Evolutionary conservation across 1,140 invertebrate species (phyloP), one percentile per base, ranked within the genome.

Genomic region (Drosophila gunungcola): DNA sequence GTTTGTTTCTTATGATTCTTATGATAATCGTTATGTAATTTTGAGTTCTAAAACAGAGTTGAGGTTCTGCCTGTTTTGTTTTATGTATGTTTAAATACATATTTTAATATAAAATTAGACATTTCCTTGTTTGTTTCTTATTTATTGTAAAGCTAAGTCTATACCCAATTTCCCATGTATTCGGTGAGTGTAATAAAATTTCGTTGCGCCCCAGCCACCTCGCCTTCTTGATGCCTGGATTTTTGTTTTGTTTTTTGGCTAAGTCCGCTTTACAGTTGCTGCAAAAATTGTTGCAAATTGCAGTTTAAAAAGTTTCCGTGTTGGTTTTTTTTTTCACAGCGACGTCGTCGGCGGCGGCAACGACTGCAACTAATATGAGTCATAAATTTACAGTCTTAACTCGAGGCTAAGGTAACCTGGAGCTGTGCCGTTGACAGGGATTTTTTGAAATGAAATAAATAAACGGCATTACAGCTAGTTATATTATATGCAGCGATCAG

Each of bases 271-370:
- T 73, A 58, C 73, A 63, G 58, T 89, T 73, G 80, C 80, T 38
- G 61, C 62, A 67, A 73, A 89, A 88, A 89, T 80, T 74, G 84
- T 69, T 84, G 84, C 84, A 89, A 89, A 89, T 89, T 89, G 85
- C 80, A 70, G 68, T 80, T 80, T 88, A 89, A 86, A 86, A 88
- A 78, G 84, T 86, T 78, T 86, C 83, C 83, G 83, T 83, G 79
- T 86, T 86, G 74, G 69, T 61, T 80, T 83, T 65, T 80, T 83
- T 65, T 68, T 60, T 56, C 21, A 36, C 27, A 45, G 43, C 72
- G 49, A 32, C 39, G 54, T n/a, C 41, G 63, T 7, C 29, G 67
- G 27, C 43, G 56, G n/a, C 72, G 42, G 21, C 68, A 41, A 41
- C 46, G 52, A 21, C 53, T 74, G 83, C 79, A 80, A 62, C 81